Evolutionary conservation across 2,888 invertebrate species (phyloP), one percentile per base, ranked within the genome.

Genomic region (Eutolmus rufibarbis): DNA sequence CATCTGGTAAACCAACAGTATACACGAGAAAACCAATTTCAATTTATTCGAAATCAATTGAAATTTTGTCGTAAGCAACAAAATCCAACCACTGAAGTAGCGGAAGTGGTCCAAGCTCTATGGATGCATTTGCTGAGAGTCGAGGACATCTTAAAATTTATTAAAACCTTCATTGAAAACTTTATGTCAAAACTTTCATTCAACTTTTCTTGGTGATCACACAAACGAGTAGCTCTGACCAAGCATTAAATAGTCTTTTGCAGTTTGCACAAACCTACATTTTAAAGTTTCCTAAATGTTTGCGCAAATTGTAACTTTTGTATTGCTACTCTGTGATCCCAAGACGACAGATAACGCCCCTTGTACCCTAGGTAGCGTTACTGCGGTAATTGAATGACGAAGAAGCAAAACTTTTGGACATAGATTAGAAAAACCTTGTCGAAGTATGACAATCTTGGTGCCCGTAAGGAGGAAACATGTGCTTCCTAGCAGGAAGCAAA

Each of bases 101-200:
- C 66, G 2, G 14, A 66, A 28, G 23, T 23, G 66, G 66, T 66
- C 66, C 12, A 8, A 23, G 66, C 28, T 12, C 66, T 57, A 1
- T 12, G 12, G 28, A 28, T 66, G 23, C 28, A 12, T 9, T 66
- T 28, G 12, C 12, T 28, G 23, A 14, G 51, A 79, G 51, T 56
- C 79, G 56, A 79, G 51, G 23, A 79, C 56, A n/a, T 79, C 43
- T 51, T n/a, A 51, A 78, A 79, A 46, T 79, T 79, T 79, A 51
- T 79, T 79, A 79, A 56, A 79, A 79, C 51, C 51, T 79, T 31
- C 12, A n/a, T 34, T 40, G 16, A 2, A 51, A 79, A 79, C 79
- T 79, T 51, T 28, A 12, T 66, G 28, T 28, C 66, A 66, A 28
- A 66, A 66, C 66, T 66, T 66, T 66, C n/a, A 5, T n/a, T 19